These are phyloP conservation scores for Candidula unifasciata DNA, from an alignment of 2,888 invertebrate genomes.

Conservation along the genomic window DNA sequence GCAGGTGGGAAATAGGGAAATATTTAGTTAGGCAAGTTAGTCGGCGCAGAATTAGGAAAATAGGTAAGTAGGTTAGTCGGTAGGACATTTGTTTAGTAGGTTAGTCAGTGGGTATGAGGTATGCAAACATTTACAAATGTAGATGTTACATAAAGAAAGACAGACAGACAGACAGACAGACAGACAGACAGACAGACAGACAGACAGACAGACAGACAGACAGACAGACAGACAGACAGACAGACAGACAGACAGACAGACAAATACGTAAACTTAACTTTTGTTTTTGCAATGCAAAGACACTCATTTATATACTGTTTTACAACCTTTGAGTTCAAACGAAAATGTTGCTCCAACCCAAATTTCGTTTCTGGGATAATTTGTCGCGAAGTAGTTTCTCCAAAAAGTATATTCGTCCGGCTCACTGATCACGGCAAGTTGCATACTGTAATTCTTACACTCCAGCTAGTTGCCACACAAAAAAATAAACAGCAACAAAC, in stretches of 20 bases:
- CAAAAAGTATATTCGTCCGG: not conserved
- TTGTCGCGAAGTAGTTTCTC: not conserved
- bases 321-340: not conserved
- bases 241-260: not conserved
- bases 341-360: slow-evolving; percentile 7
- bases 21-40: too few species aligned
- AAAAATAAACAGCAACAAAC: not conserved
- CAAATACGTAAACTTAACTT: not conserved
- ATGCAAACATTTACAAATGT: too few species aligned
- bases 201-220: too few species aligned
- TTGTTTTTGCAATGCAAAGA: not conserved
- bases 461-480: not conserved
- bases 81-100: too few species aligned
- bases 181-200: too few species aligned
- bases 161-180: too few species aligned
- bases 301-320: not conserved
- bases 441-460: slow-evolving; percentile 9
- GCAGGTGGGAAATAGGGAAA: too few species aligned
- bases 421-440: not conserved
- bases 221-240: not conserved
- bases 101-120: too few species aligned
- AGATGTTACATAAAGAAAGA: too few species aligned
- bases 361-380: not conserved
- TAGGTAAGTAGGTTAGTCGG: too few species aligned
- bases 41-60: too few species aligned